Evolutionary conservation across 2,797 vertebrate genomes (phyloP).

Genomic region (Heteromormyrus szaboi): DNA sequence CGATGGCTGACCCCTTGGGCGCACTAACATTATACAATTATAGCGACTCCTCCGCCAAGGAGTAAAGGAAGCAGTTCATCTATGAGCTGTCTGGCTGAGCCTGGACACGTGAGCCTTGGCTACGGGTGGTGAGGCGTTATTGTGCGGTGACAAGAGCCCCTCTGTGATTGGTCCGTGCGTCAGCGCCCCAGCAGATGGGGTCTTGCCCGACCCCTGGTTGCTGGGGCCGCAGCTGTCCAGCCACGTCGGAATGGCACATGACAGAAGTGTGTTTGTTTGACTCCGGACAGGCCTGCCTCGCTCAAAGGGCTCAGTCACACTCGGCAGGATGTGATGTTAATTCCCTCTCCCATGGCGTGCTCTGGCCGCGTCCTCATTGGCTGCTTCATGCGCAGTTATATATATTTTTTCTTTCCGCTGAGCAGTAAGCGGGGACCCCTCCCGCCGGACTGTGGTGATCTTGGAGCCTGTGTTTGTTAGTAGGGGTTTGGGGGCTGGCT

Average conservation of each 20-base stretch:
- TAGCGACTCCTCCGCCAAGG: neutral
- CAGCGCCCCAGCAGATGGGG: slow-evolving; percentile 32
- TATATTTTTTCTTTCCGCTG: neutral
- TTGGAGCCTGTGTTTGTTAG: neutral
- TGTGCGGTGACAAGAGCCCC: slow-evolving; percentile 29
- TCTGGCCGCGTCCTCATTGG: neutral
- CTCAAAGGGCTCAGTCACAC: neutral
- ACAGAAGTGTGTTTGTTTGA: slow-evolving; percentile 26
- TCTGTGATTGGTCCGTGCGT: slow-evolving; percentile 28
- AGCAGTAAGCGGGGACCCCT: neutral
- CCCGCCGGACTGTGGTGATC: neutral
- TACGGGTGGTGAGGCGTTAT: neutral
- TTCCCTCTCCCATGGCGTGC: neutral
- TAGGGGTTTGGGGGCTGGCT: neutral
- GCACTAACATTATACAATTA: neutral
- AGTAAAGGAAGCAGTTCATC: neutral
- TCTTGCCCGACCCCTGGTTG: slow-evolving; percentile 42
- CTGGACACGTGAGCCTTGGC: neutral
- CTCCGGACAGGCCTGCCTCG: neutral
- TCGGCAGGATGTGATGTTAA: slow-evolving; percentile 1
- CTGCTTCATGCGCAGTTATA: neutral
- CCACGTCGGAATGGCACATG: slow-evolving; percentile 18
- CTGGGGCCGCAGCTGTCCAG: slow-evolving; percentile 45
- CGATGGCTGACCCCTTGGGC: neutral
- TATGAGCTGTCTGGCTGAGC: neutral